Evolutionary conservation across 2,888 invertebrate species (phyloP), one percentile per base, ranked within the genome.

Genomic region (Hydriomena furcata): DNA sequence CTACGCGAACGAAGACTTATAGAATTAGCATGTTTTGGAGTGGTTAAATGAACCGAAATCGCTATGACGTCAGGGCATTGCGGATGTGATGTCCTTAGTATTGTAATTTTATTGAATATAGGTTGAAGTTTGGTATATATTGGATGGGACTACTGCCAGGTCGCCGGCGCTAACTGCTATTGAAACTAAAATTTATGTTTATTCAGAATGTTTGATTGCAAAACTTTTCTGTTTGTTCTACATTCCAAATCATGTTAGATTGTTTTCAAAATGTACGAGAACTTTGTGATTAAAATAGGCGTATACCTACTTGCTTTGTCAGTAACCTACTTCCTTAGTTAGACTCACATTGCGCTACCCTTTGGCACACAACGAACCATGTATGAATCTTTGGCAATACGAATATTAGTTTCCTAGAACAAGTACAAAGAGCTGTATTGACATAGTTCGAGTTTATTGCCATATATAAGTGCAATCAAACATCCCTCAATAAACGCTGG

Each of bases 401-500:
- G 24, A 34, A 34, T 28, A 28, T 31, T 41, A 28, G 17, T 41
- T 46, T 46, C 34, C 12, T 10, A 11, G 25, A 37, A 23, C 27
- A 31, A 8, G 37, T 36, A 52, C 32, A 27, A 30, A 27, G 25
- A 24, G 32, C 32, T 36, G n/a, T 40, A 34, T 55, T 46, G 42
- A 49, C 46, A 41, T 41, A 40, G 41, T 30, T 41, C 40, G 43
- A 43, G 38, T 42, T 58, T 60, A 51, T 58, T 58, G 57, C 56
- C 65, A 61, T 62, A 63, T 70, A 67, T 76, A 70, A 77, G 69
- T 78, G 75, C 75, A 79, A 81, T 82, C 76, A 78, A 80, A 79
- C 75, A 73, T 63, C 66, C 73, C 68, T 73, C 79, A 76, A 82
- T 84, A 83, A 82, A 78, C 73, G 76, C 69, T 71, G 78, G 77